Conservation (phyloP, 2,797 vertebrate species). For the Diceros bicornis region DNA sequence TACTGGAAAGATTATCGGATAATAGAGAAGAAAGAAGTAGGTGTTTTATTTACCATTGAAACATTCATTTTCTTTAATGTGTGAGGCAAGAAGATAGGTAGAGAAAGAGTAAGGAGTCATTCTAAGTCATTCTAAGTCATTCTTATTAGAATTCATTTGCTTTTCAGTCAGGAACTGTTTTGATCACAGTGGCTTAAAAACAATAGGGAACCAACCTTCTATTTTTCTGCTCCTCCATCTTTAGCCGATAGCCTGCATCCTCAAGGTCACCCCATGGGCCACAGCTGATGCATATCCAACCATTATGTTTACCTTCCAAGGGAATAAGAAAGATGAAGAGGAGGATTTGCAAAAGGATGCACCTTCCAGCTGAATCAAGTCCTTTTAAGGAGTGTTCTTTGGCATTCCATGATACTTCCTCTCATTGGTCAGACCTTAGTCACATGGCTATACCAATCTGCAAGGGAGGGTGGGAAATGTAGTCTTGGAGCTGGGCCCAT, state of each 20-base stretch:
- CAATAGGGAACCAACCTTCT: neutral
- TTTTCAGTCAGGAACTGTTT: neutral
- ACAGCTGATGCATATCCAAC: neutral
- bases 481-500: neutral
- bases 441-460: neutral
- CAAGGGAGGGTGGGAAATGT: neutral
- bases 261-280: neutral
- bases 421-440: neutral
- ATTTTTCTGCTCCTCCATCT: neutral
- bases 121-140: no score
- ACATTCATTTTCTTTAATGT: slow-evolving; percentile 9
- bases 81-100: neutral
- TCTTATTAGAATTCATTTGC: neutral
- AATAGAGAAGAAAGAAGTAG: neutral
- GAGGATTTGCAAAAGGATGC: neutral
- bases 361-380: neutral
- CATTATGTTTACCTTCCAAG: neutral
- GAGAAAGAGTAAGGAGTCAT: neutral
- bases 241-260: neutral
- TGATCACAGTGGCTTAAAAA: neutral
- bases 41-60: neutral
- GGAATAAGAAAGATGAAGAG: neutral
- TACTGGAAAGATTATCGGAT: neutral
- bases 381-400: neutral
- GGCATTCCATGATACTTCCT: neutral